phyloP scores from a whole-genome alignment of 1,140 invertebrate species.

The Philaenus spumarius region DNA sequence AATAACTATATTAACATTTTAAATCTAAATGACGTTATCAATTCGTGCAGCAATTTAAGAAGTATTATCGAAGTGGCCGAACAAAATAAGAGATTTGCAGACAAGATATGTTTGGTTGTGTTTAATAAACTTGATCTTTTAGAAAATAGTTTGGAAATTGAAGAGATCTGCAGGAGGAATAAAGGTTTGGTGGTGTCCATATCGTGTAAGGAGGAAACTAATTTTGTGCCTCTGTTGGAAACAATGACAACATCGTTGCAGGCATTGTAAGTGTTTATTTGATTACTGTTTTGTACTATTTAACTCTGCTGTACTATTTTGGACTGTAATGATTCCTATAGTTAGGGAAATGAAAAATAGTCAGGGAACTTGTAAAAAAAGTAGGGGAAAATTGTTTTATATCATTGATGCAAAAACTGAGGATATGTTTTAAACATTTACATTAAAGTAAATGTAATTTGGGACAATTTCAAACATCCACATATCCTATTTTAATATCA shows the following conservation, averaged over 20 bases:
- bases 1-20: background rate
- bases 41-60: constrained; percentile 4
- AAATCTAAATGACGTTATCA: background rate
- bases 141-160: constrained; percentile 28
- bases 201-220: constrained; percentile 57
- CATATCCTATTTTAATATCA: too few relatives aligned
- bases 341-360: too few relatives aligned
- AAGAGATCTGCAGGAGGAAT: constrained; percentile 19
- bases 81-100: background rate
- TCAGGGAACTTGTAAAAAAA: too few relatives aligned
- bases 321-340: too few relatives aligned
- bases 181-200: constrained; percentile 35
- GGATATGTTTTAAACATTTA: too few relatives aligned
- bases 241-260: constrained; percentile 47
- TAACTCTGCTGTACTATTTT: too few relatives aligned
- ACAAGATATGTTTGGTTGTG: constrained; percentile 21
- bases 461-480: too few relatives aligned
- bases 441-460: too few relatives aligned
- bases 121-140: constrained; percentile 46
- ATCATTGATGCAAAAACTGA: too few relatives aligned
- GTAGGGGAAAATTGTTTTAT: too few relatives aligned
- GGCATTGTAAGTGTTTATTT: constrained; percentile 47
- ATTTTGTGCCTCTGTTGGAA: constrained; percentile 50
- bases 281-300: too few relatives aligned
- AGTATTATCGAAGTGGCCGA: background rate